Percentiles rank a stretch among this genome's conserved stretches.
These are phyloP conservation scores for Latheticus oryzae DNA, from an alignment of 2,888 invertebrate species.

Conservation along the genomic window DNA sequence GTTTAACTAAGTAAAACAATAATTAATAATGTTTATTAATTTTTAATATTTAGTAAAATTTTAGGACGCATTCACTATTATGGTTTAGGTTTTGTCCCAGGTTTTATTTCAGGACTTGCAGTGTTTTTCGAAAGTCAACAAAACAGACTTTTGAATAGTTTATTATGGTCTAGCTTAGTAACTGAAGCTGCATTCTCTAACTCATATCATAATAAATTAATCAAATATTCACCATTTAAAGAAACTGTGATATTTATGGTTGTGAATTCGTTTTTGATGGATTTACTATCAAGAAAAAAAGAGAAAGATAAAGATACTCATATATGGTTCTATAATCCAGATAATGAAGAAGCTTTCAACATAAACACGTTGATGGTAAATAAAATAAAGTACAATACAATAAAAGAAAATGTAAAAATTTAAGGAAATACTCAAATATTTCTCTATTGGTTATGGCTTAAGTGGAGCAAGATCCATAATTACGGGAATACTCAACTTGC, in stretches of 20 bases:
- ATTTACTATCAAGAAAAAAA: slow-evolving; percentile 46
- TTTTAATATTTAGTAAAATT: not conserved
- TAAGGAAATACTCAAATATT: slow-evolving; percentile 26
- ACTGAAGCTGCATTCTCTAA: slow-evolving; percentile 48
- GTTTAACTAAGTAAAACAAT: not conserved
- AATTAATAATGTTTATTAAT: too few species aligned
- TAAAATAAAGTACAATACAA: not conserved
- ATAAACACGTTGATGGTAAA: too few species aligned
- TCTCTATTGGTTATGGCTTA: slow-evolving; percentile 16
- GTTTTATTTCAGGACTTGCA: not conserved
- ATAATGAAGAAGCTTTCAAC: too few species aligned
- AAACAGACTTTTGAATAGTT: not conserved
- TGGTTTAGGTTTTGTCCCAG: not conserved
- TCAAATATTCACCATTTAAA: slow-evolving; percentile 43
- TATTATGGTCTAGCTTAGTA: slow-evolving; percentile 11
- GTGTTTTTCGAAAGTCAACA: not conserved
- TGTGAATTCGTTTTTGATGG: slow-evolving; percentile 51
- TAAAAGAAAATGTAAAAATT: too few species aligned
- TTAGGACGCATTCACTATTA: not conserved
- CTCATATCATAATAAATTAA: slow-evolving; percentile 40
- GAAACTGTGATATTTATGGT: slow-evolving; percentile 53
- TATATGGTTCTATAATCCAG: slow-evolving; percentile 7
- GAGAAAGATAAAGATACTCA: too few species aligned
- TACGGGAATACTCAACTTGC: slow-evolving; percentile 45
- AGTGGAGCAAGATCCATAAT: slow-evolving; percentile 35